Base-by-base conservation (phyloP, 2,888 invertebrate species). In the Ptychoptera albimana region DNA sequence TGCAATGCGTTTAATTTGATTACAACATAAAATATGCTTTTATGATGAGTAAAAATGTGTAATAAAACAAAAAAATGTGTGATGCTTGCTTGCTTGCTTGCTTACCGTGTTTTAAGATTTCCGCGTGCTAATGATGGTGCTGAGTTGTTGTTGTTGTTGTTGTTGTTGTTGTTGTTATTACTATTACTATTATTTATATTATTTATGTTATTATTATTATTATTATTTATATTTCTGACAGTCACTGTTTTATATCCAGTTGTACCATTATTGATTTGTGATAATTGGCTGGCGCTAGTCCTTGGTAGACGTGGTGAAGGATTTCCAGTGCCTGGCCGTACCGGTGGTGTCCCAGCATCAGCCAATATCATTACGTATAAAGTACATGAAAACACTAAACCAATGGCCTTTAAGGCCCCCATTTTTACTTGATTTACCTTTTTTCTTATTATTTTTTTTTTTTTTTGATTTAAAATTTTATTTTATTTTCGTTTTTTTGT, bases 201-300 rank as follows among this genome's bases (percentile, higher is more conserved):
- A 23, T 23, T 23, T 5, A 5, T 23, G 7, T 23, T 23, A 5
- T 23, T 3, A 23, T 23, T 23, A 23, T 23, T 23, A 23, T 23
- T 23, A 23, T 23, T 23, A 23, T 23, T 23, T 23, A 23, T 23
- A 7, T 23, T 23, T 23, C 23, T 23, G 23, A 23, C 23, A 23
- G 23, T 23, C 23, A 23, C 23, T 23, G 23, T 23, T 23, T 23
- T 23, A 23, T 23, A 23, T 23, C 23, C 23, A 23, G 23, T 53
- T 44, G 52, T 56, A 43, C 59, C 62, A 56, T 57, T 61, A 53
- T 58, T 60, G 9, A 50, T 31, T 43, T 50, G 50, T 38, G 66
- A 66, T 50, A 71, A 58, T 55, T 73, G 72, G 52, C 65, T 73
- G 52, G 76, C 71, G 57, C 77, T 72, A 51, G 77, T 70, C 50